These are phyloP conservation scores for Equus quagga DNA, from an alignment of 2,113 vertebrate genomes.

Conservation along the genomic window DNA sequence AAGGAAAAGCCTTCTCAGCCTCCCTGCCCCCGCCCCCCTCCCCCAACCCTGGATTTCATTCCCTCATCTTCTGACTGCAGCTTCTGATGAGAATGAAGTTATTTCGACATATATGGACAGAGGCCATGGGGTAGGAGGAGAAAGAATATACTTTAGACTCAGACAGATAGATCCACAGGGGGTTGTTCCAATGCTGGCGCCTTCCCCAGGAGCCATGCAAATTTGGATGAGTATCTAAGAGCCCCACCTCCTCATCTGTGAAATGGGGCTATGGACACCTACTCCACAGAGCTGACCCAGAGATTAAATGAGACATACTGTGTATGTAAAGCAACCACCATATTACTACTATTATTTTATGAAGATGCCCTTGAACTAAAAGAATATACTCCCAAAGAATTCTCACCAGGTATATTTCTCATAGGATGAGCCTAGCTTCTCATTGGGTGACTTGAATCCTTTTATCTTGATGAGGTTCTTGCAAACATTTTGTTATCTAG, in stretches of 20 bases:
- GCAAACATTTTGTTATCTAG: not conserved
- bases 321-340: rapidly evolving
- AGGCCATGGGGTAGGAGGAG: not conserved
- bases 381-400: not conserved
- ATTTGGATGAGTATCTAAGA: not conserved
- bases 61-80: slow-evolving; percentile 42
- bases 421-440: slow-evolving; percentile 40
- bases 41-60: not conserved
- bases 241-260: not conserved
- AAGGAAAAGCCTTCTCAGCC: slow-evolving; percentile 68
- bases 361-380: slow-evolving; percentile 19
- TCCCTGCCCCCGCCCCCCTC: not conserved
- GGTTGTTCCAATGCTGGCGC: not conserved
- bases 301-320: not conserved
- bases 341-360: not conserved
- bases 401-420: slow-evolving; percentile 42
- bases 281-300: not conserved
- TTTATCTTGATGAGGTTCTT: not conserved
- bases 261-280: not conserved
- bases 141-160: not conserved
- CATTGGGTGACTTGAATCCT: not conserved
- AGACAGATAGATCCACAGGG: not conserved
- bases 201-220: not conserved
- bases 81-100: slow-evolving; percentile 50
- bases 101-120: not conserved